Evolutionary conservation across 2,797 vertebrate species (phyloP).

Genomic region (Manis pentadactyla): DNA sequence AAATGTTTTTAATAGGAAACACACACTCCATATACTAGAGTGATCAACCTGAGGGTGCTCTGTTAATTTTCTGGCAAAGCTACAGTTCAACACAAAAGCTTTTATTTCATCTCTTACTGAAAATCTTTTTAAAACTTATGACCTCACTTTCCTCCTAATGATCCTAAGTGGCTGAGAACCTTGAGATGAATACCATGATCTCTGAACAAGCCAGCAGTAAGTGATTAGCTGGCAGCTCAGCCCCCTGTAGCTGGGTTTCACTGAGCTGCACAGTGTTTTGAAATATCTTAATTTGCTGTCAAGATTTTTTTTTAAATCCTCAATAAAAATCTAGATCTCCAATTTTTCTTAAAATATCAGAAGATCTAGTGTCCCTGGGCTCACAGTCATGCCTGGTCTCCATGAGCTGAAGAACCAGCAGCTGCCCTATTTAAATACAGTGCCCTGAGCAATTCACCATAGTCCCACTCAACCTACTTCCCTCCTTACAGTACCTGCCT

Average conservation of each 20-base stretch:
- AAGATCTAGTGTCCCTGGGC: background rate
- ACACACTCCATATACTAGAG: background rate
- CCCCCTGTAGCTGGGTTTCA: background rate
- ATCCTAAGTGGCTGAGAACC: background rate
- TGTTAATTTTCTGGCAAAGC: slow-evolving; percentile 20
- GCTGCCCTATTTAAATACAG: background rate
- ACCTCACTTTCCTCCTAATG: background rate
- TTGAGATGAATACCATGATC: background rate
- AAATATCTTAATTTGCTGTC: background rate
- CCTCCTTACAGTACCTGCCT: background rate
- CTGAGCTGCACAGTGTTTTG: background rate
- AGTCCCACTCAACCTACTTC: background rate
- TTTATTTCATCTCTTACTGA: slow-evolving; percentile 32
- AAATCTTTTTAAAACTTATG: slow-evolving; percentile 9
- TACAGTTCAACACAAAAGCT: background rate
- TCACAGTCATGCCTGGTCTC: background rate
- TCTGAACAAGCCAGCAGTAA: background rate
- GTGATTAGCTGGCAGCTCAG: background rate
- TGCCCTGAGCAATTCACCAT: background rate
- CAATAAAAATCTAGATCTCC: background rate
- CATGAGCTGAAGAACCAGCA: background rate
- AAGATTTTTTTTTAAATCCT: background rate
- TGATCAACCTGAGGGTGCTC: background rate
- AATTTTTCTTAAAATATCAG: background rate
- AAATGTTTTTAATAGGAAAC: background rate